Conservation (phyloP, 2,797 vertebrate genomes). For the Pristis pectinata region DNA sequence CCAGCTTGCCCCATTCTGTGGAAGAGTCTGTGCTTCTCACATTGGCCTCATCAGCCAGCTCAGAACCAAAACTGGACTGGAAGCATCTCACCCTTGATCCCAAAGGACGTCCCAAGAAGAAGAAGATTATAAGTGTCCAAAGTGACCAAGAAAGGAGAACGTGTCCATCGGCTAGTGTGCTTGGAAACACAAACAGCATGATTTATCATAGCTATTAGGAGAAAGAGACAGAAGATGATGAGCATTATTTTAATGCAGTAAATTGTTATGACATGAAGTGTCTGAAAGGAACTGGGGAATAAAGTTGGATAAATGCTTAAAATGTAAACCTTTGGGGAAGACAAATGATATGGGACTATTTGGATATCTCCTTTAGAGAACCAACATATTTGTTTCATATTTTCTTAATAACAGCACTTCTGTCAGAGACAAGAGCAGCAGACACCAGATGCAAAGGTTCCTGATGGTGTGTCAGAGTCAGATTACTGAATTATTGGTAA, state of each 20-base stretch:
- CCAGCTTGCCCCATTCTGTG: too few relatives aligned
- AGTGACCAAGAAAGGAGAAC: neutral
- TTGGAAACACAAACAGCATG: neutral
- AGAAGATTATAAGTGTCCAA: neutral
- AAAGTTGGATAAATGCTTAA: neutral
- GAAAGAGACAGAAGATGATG: neutral
- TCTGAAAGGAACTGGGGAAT: neutral
- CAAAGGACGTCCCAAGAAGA: too few relatives aligned
- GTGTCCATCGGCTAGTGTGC: neutral
- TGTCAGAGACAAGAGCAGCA: neutral
- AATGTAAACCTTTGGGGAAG: neutral
- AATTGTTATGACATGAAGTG: neutral
- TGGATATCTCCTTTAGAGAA: neutral
- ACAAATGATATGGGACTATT: neutral
- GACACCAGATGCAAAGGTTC: neutral
- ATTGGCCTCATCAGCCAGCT: too few relatives aligned
- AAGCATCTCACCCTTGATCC: too few relatives aligned
- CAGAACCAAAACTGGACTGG: too few relatives aligned
- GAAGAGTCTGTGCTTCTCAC: too few relatives aligned
- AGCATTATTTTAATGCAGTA: neutral
- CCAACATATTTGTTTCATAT: neutral
- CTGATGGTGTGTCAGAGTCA: neutral
- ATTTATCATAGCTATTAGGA: neutral
- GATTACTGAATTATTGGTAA: conserved; percentile 26
- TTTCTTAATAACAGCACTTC: neutral